Base-by-base conservation (phyloP, 2,888 invertebrate genomes). In the Drosophila melanosoma region DNA sequence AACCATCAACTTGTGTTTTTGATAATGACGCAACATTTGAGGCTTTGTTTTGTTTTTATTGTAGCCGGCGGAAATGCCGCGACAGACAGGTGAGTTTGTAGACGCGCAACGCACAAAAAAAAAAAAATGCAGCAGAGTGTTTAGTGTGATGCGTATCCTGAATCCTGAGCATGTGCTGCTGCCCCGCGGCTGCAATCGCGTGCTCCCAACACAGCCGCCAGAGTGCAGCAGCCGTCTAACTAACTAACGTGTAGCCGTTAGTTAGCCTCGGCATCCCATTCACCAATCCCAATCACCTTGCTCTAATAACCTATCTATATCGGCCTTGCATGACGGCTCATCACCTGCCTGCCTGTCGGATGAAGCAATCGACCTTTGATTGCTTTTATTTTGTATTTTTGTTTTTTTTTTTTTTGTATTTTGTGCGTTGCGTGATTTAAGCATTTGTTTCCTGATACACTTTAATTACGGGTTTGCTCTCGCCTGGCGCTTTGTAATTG, bases 381-480 rank as follows among this genome's bases (percentile, higher is more conserved):
- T n/a, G n/a, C n/a, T n/a, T n/a, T n/a, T n/a, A n/a, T n/a, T n/a
- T n/a, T n/a, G n/a, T n/a, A 7, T n/a, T 36, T 32, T 29, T 57
- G 54, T 35, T 29, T 36, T 63, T 74, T 70, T 81, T 49, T 49
- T 64, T 20, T 26, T 33, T 40, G 29, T 20, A 29, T 59, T 45
- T 45, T 63, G 60, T 74, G 70, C 79, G 74, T 91, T 83, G 90
- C 90, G 90, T 90, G 90, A 90, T 91, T 81, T 86, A 81, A 89
- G 83, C 90, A 90, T 91, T 90, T 91, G 91, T 83, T 90, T 90
- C 90, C 90, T 91, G 90, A 89, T 79, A 67, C 68, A 85, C 79
- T 79, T 86, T 87, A 85, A 85, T 86, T 87, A 74, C 69, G 60
- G 83, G 54, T 56, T 56, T 65, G 48, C 67, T 79, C 68, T 42